Conservation (phyloP, 2,888 invertebrate species). For the Melikaiella ostensackeni region DNA sequence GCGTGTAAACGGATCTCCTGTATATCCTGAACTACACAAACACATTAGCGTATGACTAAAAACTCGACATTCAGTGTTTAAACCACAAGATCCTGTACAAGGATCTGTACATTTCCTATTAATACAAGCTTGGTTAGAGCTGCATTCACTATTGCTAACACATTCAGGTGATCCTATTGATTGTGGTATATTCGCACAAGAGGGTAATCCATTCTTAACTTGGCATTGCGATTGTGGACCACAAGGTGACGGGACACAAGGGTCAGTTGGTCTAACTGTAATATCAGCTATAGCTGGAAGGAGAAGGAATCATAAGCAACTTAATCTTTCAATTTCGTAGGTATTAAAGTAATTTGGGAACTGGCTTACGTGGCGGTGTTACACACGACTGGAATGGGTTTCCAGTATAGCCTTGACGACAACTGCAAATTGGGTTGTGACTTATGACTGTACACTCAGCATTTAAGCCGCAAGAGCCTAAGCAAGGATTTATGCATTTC, state of each 20-base stretch:
- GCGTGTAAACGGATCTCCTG: conserved; percentile 76
- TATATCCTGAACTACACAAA: conserved; percentile 75
- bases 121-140: conserved; percentile 74
- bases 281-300: conserved; percentile 1
- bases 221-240: conserved; percentile 79
- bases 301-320: neutral
- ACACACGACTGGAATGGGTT: conserved; percentile 82
- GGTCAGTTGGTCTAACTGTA: conserved; percentile 58
- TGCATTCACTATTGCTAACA: conserved; percentile 78
- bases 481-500: conserved; percentile 86
- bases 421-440: conserved; percentile 80
- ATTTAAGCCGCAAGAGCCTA: conserved; percentile 86
- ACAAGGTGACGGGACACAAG: conserved; percentile 79
- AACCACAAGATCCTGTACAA: conserved; percentile 78
- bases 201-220: conserved; percentile 77
- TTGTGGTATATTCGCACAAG: conserved; percentile 77
- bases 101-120: conserved; percentile 77
- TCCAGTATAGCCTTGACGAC: conserved; percentile 78
- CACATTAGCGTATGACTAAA: conserved; percentile 79
- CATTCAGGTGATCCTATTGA: conserved; percentile 76
- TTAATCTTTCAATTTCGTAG: neutral
- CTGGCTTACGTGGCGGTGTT: conserved; percentile 15
- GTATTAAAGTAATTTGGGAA: neutral
- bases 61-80: conserved; percentile 77
- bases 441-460: conserved; percentile 79